Conservation (phyloP, 2,888 invertebrate genomes). For the Epistrophe eligans region DNA sequence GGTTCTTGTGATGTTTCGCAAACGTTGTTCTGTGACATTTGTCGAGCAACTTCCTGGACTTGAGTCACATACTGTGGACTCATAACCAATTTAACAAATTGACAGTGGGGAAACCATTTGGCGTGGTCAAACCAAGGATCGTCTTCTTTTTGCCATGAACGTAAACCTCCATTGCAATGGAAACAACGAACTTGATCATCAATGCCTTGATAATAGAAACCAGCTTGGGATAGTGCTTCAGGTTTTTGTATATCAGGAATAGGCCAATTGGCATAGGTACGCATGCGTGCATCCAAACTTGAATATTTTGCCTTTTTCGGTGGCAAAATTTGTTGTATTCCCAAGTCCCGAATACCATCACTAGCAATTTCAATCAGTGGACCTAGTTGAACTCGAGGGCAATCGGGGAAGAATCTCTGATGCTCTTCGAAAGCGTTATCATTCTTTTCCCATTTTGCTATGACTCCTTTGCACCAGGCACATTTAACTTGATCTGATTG, state of each 20-base stretch:
- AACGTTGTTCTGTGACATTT: conserved; percentile 64
- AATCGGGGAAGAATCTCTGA: conserved; percentile 90
- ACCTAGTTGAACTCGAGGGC: conserved; percentile 85
- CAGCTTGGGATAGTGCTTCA: conserved; percentile 91
- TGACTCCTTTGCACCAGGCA: conserved; percentile 90
- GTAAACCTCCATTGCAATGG: conserved; percentile 96
- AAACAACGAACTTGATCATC: conserved; percentile 93
- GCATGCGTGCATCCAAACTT: conserved; percentile 88
- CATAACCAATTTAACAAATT: conserved; percentile 91
- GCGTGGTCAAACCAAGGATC: conserved; percentile 98
- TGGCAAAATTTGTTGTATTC: conserved; percentile 84
- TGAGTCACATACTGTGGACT: conserved; percentile 91
- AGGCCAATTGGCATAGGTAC: conserved; percentile 92
- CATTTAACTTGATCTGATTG: conserved; percentile 90
- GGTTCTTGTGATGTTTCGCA: conserved; percentile 54
- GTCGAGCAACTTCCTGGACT: conserved; percentile 78
- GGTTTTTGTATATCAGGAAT: conserved; percentile 90
- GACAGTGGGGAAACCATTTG: conserved; percentile 95
- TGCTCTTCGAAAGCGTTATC: conserved; percentile 94
- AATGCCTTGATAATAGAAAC: conserved; percentile 92
- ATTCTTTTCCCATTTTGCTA: conserved; percentile 92
- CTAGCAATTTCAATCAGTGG: conserved; percentile 83
- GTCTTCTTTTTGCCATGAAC: conserved; percentile 95
- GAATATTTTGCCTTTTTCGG: conserved; percentile 89
- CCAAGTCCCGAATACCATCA: conserved; percentile 85